These are phyloP conservation scores for Spinus pinus DNA, from an alignment of 2,797 vertebrate genomes.

Conservation along the genomic window DNA sequence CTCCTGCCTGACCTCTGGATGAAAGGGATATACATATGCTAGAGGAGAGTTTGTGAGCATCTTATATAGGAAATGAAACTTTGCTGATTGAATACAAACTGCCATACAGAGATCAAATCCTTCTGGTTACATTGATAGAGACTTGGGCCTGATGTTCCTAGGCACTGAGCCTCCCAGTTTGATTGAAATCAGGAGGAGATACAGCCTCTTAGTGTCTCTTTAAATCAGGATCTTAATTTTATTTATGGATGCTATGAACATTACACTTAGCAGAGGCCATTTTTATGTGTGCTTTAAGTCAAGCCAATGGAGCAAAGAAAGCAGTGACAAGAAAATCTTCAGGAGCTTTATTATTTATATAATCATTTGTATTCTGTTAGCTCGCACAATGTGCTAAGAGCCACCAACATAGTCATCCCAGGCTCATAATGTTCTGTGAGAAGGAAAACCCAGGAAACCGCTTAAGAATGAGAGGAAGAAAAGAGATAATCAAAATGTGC, in stretches of 20 bases:
- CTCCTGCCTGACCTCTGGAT: neutral
- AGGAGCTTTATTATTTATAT: conserved; percentile 50
- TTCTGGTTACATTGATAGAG: neutral
- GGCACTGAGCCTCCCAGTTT: neutral
- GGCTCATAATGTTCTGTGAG: neutral
- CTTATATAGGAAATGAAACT: neutral
- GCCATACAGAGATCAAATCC: neutral
- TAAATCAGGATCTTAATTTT: conserved; percentile 54
- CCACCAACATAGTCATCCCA: neutral
- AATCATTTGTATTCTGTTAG: conserved; percentile 52
- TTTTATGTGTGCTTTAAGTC: conserved; percentile 58
- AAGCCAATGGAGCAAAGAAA: conserved; percentile 57
- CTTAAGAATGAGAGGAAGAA: conserved; percentile 17
- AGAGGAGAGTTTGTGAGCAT: neutral
- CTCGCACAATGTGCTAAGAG: neutral
- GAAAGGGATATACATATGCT: neutral
- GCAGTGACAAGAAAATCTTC: conserved; percentile 51
- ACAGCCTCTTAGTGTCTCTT: conserved; percentile 34
- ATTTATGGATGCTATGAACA: conserved; percentile 46
- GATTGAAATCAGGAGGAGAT: conserved; percentile 30
- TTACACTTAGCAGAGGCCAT: conserved; percentile 37
- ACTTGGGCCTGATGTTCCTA: neutral
- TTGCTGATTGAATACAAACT: neutral
- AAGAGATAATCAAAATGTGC: conserved; percentile 9
- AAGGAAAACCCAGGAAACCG: conserved; percentile 2